Percentiles rank a stretch among this genome's conserved stretches.
Conservation (phyloP, 2,797 vertebrate genomes). For the Helostoma temminkii region DNA sequence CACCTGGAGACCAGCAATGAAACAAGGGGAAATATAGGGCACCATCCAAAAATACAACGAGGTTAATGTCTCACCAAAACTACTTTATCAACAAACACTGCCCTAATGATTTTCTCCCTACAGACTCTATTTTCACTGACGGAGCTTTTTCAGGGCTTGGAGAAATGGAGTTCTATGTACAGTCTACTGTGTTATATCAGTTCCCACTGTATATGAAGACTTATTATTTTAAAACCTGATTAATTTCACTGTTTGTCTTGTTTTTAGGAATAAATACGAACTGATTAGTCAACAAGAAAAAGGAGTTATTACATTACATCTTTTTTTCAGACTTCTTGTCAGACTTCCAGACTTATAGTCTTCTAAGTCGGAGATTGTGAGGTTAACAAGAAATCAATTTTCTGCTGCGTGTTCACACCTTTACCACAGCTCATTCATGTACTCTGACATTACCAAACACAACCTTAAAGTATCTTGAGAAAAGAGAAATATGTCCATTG, state of each 20-base stretch:
- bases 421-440: background rate
- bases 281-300: background rate
- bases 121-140: conserved; percentile 4
- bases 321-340: background rate
- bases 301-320: background rate
- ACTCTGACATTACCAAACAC: conserved; percentile 1
- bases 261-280: background rate
- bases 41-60: conserved; percentile 37
- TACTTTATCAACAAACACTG: conserved; percentile 28
- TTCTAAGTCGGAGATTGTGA: background rate
- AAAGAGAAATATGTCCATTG: background rate
- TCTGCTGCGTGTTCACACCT: conserved; percentile 8
- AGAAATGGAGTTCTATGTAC: background rate
- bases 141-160: conserved; percentile 1
- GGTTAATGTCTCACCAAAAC: conserved; percentile 32
- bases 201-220: background rate
- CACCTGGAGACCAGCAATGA: conserved; percentile 22
- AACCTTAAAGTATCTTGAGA: background rate
- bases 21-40: conserved; percentile 27
- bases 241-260: background rate
- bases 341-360: background rate
- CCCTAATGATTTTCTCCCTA: conserved; percentile 8
- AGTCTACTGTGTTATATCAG: background rate
- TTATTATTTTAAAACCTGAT: background rate
- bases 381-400: conserved; percentile 20